phyloP scores from a whole-genome alignment of 2,113 vertebrate genomes.

The Nesoenas mayeri region DNA sequence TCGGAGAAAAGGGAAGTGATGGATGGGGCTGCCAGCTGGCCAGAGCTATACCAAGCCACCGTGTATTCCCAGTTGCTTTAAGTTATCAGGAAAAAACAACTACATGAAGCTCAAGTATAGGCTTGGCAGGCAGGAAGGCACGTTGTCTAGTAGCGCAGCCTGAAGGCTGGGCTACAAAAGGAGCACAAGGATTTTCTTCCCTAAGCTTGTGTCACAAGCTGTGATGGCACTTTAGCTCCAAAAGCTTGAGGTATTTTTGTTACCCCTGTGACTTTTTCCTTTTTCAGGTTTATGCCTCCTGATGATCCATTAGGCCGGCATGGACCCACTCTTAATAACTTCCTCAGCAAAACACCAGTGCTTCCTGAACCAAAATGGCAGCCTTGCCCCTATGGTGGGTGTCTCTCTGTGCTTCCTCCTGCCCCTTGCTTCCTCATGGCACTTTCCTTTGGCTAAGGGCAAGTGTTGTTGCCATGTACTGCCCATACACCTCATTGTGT shows the following conservation, averaged over 20 bases:
- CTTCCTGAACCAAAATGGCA: slow-evolving; percentile 79
- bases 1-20: not conserved
- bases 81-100: not conserved
- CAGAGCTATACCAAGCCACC: not conserved
- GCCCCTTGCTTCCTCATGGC: not conserved
- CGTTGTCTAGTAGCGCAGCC: accelerated
- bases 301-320: slow-evolving; percentile 90
- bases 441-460: accelerated
- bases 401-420: not conserved
- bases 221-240: not conserved
- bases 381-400: slow-evolving; percentile 88
- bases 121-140: not conserved
- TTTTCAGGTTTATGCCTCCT: slow-evolving; percentile 91
- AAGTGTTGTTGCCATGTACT: accelerated
- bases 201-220: not conserved
- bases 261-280: not conserved
- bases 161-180: not conserved
- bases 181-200: not conserved
- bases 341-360: slow-evolving; percentile 82
- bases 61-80: not conserved
- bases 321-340: slow-evolving; percentile 85
- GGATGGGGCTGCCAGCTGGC: not conserved
- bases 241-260: not conserved
- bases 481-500: accelerated
- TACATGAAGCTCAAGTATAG: not conserved